Conservation (phyloP, 2,797 vertebrate species). For the Gadopsis bispinosus region DNA sequence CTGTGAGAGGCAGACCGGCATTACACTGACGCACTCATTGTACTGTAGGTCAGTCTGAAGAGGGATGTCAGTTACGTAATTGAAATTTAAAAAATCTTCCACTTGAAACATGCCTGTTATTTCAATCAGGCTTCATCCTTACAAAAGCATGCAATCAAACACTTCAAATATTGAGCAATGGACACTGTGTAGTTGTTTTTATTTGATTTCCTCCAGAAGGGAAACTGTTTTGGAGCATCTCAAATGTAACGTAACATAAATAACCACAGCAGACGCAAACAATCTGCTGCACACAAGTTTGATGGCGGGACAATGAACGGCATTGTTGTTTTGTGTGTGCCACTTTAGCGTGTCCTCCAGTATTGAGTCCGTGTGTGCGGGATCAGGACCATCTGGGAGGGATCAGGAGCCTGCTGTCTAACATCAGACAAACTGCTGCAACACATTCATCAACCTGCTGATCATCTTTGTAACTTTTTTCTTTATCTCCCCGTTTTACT, state of each 20-base stretch:
- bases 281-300: conserved; percentile 27
- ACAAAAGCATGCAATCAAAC: not conserved
- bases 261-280: conserved; percentile 15
- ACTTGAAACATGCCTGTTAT: conserved; percentile 10
- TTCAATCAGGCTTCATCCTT: not conserved
- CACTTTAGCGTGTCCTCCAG: conserved; percentile 7
- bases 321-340: conserved; percentile 38
- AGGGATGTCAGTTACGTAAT: conserved; percentile 1
- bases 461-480: conserved; percentile 3
- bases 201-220: conserved; percentile 2
- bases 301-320: conserved; percentile 26
- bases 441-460: conserved; percentile 36
- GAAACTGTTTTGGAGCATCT: conserved; percentile 8
- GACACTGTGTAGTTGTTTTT: not conserved
- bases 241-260: conserved; percentile 17
- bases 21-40: conserved; percentile 15
- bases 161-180: conserved; percentile 17
- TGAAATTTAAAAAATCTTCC: not conserved
- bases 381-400: conserved; percentile 28
- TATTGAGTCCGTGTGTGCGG: conserved; percentile 31
- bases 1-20: conserved; percentile 31
- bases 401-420: conserved; percentile 27
- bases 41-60: conserved; percentile 22
- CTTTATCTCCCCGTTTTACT: conserved; percentile 1
- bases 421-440: conserved; percentile 13